phyloP scores from a whole-genome alignment of 2,888 invertebrate species.

The Ichneumon xanthorius region DNA sequence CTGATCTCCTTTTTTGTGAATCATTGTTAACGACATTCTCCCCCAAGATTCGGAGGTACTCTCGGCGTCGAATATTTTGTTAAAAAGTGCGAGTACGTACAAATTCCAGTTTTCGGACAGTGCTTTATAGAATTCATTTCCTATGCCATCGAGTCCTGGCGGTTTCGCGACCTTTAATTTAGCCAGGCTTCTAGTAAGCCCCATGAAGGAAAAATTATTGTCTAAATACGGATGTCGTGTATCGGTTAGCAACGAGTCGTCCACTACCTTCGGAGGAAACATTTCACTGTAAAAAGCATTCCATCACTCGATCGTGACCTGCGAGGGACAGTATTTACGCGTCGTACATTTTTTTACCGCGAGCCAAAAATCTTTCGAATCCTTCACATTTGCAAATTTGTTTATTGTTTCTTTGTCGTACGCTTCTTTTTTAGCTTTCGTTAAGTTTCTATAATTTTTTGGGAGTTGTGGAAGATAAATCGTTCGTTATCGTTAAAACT shows the following conservation, averaged over 20 bases:
- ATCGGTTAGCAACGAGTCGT: neutral
- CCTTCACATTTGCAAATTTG: constrained; percentile 32
- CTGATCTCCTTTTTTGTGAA: constrained; percentile 54
- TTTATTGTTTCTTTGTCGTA: constrained; percentile 5
- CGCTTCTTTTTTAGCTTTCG: constrained; percentile 22
- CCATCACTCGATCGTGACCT: neutral
- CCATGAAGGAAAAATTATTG: neutral
- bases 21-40: constrained; percentile 11
- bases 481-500: neutral
- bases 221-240: constrained; percentile 10
- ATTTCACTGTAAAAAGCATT: constrained; percentile 9
- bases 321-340: neutral
- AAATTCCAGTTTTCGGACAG: constrained; percentile 12
- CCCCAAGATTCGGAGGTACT: constrained; percentile 29
- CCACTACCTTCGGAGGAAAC: neutral
- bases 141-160: constrained; percentile 29
- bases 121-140: constrained; percentile 46
- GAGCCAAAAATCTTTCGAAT: constrained; percentile 28
- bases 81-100: constrained; percentile 24
- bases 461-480: neutral
- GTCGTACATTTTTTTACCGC: constrained; percentile 2
- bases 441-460: constrained; percentile 26
- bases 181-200: constrained; percentile 10
- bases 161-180: constrained; percentile 2
- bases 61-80: constrained; percentile 35